These are phyloP conservation scores for Hippopotamus amphibius DNA, from an alignment of 2,113 vertebrate species.

Conservation along the genomic window DNA sequence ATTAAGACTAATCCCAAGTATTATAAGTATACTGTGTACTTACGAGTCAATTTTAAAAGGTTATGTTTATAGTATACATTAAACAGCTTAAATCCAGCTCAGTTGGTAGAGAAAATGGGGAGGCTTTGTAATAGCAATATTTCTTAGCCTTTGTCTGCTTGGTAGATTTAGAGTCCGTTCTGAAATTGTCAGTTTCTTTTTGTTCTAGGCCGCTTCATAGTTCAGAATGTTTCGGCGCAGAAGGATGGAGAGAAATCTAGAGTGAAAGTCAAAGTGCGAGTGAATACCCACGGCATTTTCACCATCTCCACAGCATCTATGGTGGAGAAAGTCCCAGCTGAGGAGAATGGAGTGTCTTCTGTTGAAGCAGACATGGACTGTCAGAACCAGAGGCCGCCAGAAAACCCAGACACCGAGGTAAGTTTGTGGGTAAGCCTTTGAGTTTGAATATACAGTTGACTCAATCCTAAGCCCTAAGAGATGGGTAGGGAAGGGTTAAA, in stretches of 20 bases:
- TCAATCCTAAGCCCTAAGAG: not conserved
- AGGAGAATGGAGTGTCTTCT: slow-evolving; percentile 82
- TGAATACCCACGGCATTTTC: slow-evolving; percentile 90
- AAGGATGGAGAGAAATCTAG: slow-evolving; percentile 90
- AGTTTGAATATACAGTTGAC: not conserved
- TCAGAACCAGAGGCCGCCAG: slow-evolving; percentile 78
- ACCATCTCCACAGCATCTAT: slow-evolving; percentile 90
- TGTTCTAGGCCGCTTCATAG: slow-evolving; percentile 88
- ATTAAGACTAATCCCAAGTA: not conserved
- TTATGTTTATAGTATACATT: not conserved
- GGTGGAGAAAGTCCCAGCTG: slow-evolving; percentile 88
- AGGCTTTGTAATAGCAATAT: not conserved
- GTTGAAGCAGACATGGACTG: slow-evolving; percentile 84
- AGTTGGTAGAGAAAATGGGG: not conserved
- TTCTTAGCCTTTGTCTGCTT: not conserved
- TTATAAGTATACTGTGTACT: not conserved
- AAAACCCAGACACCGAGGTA: slow-evolving; percentile 84
- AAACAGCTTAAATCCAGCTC: not conserved
- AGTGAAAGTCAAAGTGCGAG: slow-evolving; percentile 90
- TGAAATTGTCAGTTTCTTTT: slow-evolving; percentile 43
- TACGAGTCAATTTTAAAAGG: not conserved
- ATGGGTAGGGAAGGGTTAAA: not conserved
- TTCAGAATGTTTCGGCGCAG: slow-evolving; percentile 90
- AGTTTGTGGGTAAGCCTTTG: slow-evolving; percentile 67
- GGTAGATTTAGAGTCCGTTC: not conserved